Base-by-base conservation (phyloP, 1,140 invertebrate genomes). In the Delia radicum region DNA sequence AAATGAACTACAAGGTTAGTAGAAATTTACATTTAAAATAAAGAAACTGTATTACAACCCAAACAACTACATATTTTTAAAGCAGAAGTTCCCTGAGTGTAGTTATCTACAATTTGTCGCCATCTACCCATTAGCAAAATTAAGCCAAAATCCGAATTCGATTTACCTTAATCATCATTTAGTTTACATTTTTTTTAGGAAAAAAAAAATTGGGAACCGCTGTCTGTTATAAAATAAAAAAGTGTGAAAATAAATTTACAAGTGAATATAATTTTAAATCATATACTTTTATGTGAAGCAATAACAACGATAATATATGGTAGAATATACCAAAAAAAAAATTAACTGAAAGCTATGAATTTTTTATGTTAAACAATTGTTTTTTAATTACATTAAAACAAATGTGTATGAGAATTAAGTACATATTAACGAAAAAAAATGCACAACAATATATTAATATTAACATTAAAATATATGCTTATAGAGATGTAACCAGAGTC, bases 341-440 rank as follows among this genome's bases (percentile, higher is more conserved):
- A 74, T 73, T 73, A 76, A 76, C 18, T 77, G 55, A 46, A 74
- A 75, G 74, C 73, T 55, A 77, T 74, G 79, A 79, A 80, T 80
- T 76, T 79, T 77, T 73, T 76, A 80, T 79, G 76, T 79, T 76
- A 78, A 77, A 75, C 80, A 81, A 81, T 81, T 81, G 79, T 78
- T 79, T 79, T 77, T 77, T 81, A 79, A 81, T 78, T 81, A 79
- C 80, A 83, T 83, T 83, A 81, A 83, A 81, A 79, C 65, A 71
- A 48, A 15, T 55, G 7, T 21, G 21, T 33, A 75, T 75, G 67
- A 27, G 31, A 65, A 55, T 28, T 48, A 73, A 73, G 48, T 28
- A n/a, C n/a, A n/a, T n/a, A 48, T 55, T 73, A 46, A 63, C 77
- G 75, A 28, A 61, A 61, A 76, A 74, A 73, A 46, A 75, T 42